Percentiles rank a stretch among this genome's conserved stretches.
Evolutionary conservation across 2,113 vertebrate genomes (phyloP).

Genomic region (Actinemys pallida): DNA sequence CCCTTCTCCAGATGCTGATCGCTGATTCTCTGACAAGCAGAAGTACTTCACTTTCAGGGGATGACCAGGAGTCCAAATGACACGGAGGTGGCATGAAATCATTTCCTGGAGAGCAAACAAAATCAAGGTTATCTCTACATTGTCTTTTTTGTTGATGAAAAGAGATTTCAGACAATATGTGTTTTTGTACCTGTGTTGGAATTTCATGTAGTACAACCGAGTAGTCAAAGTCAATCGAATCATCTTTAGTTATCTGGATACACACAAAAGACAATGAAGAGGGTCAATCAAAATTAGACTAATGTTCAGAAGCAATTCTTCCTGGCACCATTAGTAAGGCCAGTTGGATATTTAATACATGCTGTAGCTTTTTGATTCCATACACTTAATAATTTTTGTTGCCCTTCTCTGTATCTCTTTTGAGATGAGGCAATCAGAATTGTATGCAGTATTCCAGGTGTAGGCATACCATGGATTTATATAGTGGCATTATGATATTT

Average conservation of each 20-base stretch:
- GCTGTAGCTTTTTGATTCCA: background rate
- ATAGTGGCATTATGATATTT: background rate
- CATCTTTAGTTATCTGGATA: slow-evolving; percentile 68
- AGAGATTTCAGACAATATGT: rapidly evolving
- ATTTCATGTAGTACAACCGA: slow-evolving; percentile 74
- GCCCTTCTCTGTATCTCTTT: background rate
- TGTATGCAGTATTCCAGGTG: background rate
- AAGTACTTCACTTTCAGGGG: slow-evolving; percentile 72
- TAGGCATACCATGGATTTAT: background rate
- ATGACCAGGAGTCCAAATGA: slow-evolving; percentile 73
- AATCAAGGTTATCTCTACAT: background rate
- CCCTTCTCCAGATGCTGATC: background rate
- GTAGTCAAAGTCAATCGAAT: slow-evolving; percentile 75
- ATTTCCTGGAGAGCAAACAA: slow-evolving; percentile 72
- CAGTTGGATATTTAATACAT: background rate
- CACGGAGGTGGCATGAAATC: slow-evolving; percentile 72
- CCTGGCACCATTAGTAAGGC: background rate
- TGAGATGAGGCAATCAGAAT: background rate
- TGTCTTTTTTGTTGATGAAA: background rate
- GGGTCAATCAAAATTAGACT: background rate
- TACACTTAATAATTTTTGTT: background rate
- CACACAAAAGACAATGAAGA: background rate
- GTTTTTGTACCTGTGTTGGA: slow-evolving; percentile 77
- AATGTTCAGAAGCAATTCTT: background rate
- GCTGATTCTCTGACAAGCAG: slow-evolving; percentile 43